A percentile compares a stretch with the other conserved stretches of the same genome.
phyloP scores from a whole-genome alignment of 2,888 invertebrate species.

The Nomada ferruginata region DNA sequence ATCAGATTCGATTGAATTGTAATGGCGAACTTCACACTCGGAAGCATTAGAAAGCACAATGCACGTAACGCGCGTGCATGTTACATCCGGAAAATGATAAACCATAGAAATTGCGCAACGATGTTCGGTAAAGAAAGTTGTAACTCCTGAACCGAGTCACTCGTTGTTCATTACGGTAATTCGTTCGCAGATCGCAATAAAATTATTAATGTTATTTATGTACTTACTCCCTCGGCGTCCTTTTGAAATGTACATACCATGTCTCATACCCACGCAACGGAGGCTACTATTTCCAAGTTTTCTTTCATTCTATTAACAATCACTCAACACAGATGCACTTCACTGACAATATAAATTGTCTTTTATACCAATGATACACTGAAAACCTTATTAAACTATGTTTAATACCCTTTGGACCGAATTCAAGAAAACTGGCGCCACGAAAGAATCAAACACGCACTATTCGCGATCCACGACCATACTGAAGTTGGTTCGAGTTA shows the following conservation, averaged over 20 bases:
- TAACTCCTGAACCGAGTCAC: not conserved
- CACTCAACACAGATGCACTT: too few species aligned
- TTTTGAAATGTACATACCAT: too few species aligned
- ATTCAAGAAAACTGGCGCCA: slow-evolving; percentile 29
- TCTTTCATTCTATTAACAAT: too few species aligned
- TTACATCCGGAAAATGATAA: slow-evolving; percentile 40
- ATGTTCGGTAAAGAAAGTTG: slow-evolving; percentile 14
- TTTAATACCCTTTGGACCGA: not conserved
- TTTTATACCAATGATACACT: too few species aligned
- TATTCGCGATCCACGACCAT: slow-evolving; percentile 10
- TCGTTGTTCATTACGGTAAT: not conserved
- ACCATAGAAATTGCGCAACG: slow-evolving; percentile 32
- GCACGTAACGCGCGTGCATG: slow-evolving; percentile 22
- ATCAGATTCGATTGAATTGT: slow-evolving; percentile 28
- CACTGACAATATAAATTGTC: too few species aligned
- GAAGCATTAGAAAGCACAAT: slow-evolving; percentile 49
- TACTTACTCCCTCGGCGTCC: too few species aligned
- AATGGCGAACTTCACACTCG: slow-evolving; percentile 31
- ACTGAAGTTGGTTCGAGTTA: slow-evolving; percentile 8
- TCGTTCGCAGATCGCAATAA: not conserved
- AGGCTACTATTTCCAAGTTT: too few species aligned
- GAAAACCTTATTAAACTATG: not conserved
- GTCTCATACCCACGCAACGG: too few species aligned
- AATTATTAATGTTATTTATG: too few species aligned
- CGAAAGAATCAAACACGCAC: not conserved